These are phyloP conservation scores for Eurystomus glaucurus DNA, from an alignment of 2,797 vertebrate genomes.

Conservation along the genomic window DNA sequence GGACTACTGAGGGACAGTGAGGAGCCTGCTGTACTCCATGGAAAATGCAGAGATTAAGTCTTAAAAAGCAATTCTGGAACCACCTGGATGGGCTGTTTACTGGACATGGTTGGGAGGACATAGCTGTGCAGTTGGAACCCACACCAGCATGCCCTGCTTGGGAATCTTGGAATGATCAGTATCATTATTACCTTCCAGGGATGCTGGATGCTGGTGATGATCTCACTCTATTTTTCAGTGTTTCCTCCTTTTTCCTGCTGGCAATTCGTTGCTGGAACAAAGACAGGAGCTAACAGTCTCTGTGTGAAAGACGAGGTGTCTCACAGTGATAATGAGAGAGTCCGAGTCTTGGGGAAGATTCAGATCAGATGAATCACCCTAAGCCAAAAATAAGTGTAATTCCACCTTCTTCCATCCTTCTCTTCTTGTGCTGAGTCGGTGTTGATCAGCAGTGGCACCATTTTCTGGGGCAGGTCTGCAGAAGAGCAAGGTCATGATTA, in stretches of 20 bases:
- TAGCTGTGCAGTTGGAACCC: background rate
- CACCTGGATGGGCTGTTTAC: background rate
- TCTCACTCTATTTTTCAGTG: background rate
- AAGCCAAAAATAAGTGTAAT: background rate
- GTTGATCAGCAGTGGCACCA: background rate
- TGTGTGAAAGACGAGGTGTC: background rate
- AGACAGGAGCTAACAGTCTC: background rate
- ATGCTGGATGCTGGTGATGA: too few relatives aligned
- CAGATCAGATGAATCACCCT: background rate
- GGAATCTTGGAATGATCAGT: background rate
- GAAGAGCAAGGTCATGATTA: background rate
- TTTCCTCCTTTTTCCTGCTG: background rate
- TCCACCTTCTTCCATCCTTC: background rate
- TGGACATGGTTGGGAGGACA: background rate
- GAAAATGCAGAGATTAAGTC: background rate
- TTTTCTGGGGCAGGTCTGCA: background rate
- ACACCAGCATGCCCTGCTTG: rapidly evolving
- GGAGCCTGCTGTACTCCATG: background rate
- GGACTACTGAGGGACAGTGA: background rate
- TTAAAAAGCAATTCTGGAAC: background rate
- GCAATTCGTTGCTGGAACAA: background rate
- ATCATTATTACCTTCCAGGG: background rate
- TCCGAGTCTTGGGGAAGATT: background rate
- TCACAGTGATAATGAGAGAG: background rate
- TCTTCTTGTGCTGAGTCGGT: background rate